phyloP scores from a whole-genome alignment of 1,140 invertebrate species.

The Apis cerana region DNA sequence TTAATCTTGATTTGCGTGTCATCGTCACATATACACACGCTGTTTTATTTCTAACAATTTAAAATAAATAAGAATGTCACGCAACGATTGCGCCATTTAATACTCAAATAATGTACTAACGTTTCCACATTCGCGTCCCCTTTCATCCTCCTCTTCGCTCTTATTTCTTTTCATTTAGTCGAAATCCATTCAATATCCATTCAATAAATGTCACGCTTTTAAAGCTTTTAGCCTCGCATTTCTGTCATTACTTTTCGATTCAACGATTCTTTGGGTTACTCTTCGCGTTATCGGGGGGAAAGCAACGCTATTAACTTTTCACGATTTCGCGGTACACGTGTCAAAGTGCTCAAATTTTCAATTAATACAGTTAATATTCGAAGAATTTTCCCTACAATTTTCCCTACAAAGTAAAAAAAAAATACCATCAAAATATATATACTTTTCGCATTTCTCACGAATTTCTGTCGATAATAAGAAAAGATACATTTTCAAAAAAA shows the following conservation, averaged over 20 bases:
- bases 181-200: background rate
- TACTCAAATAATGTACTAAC: background rate
- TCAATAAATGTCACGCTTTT: slow-evolving; percentile 5
- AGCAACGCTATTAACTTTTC: background rate
- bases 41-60: background rate
- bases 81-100: background rate
- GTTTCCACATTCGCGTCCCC: background rate
- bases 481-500: too few species aligned
- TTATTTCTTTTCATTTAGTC: background rate
- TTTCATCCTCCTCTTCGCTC: background rate
- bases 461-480: too few species aligned
- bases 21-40: too few species aligned
- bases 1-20: background rate
- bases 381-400: too few species aligned
- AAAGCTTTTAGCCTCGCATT: slow-evolving; percentile 4
- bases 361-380: background rate
- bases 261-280: background rate
- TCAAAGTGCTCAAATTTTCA: background rate
- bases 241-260: background rate
- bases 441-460: too few species aligned
- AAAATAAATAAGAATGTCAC: background rate
- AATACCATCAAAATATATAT: too few species aligned
- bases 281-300: background rate
- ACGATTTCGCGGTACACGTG: background rate
- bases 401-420: too few species aligned